Evolutionary conservation across 1,140 invertebrate species (phyloP).

Genomic region (Saccostrea cuccullata): DNA sequence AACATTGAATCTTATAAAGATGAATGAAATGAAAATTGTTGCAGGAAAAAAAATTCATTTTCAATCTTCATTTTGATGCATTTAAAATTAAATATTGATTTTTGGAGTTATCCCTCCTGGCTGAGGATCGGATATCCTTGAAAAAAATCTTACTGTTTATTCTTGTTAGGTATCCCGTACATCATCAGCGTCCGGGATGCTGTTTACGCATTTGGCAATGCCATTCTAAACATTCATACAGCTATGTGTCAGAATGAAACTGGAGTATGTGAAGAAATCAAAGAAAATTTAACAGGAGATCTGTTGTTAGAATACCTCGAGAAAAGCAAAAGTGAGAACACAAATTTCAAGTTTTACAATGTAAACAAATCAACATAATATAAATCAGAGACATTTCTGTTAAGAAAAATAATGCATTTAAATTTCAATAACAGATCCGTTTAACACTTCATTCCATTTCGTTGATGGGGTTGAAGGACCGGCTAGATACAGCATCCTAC

Average conservation of each 20-base stretch:
- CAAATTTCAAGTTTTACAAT: neutral
- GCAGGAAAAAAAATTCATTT: too few species aligned
- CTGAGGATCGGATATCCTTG: too few species aligned
- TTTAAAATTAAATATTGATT: too few species aligned
- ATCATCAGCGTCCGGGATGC: neutral
- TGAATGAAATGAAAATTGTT: too few species aligned
- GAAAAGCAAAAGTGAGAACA: neutral
- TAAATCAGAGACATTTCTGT: neutral
- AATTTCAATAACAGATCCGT: slow-evolving; percentile 77
- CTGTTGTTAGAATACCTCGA: neutral
- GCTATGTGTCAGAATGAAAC: neutral
- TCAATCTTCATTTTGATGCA: too few species aligned
- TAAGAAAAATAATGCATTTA: neutral
- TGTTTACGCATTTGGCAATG: neutral
- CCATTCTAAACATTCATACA: neutral
- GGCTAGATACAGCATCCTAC: slow-evolving; percentile 81
- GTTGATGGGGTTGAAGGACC: slow-evolving; percentile 79
- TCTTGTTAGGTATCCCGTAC: neutral
- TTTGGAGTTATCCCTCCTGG: too few species aligned
- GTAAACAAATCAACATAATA: neutral
- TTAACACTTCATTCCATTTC: slow-evolving; percentile 77
- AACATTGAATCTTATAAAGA: too few species aligned
- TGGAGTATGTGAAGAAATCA: neutral
- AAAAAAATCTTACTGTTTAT: too few species aligned
- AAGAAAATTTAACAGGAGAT: neutral